A percentile compares a stretch with the other conserved stretches of the same genome.
Evolutionary conservation across 2,888 invertebrate genomes (phyloP).

Genomic region (Geotrupes spiniger): DNA sequence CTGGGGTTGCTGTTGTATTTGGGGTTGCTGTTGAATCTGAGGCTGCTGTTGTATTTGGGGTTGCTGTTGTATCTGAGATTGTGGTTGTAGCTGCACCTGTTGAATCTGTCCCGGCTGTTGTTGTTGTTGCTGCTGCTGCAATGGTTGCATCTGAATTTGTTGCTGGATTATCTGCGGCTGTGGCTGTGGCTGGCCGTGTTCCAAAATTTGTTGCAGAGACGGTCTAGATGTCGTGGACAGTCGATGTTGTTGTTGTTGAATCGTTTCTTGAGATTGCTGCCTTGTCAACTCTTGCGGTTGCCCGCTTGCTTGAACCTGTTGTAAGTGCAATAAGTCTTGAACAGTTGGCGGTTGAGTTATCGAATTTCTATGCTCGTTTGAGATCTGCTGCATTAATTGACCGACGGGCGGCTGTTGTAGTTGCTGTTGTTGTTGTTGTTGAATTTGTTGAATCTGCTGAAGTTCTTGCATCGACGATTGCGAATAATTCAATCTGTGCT

Average conservation of each 20-base stretch:
- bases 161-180: constrained; percentile 19
- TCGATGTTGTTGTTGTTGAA: constrained; percentile 23
- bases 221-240: constrained; percentile 24
- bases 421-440: constrained; percentile 28
- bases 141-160: constrained; percentile 8
- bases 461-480: constrained; percentile 29
- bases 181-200: constrained; percentile 11
- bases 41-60: constrained; percentile 18
- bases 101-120: constrained; percentile 42
- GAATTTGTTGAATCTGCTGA: constrained; percentile 39
- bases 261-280: constrained; percentile 38
- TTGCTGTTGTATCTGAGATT: constrained; percentile 34
- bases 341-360: constrained; percentile 30
- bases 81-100: constrained; percentile 25
- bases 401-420: constrained; percentile 10
- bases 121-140: neutral
- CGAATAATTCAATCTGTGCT: constrained; percentile 26
- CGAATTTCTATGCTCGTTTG: constrained; percentile 30
- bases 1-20: constrained; percentile 17
- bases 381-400: constrained; percentile 19
- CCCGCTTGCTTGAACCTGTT: constrained; percentile 27
- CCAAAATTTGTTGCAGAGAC: constrained; percentile 28
- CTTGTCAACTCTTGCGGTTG: constrained; percentile 22
- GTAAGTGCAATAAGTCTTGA: constrained; percentile 31
- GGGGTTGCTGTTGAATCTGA: constrained; percentile 14